Evolutionary conservation across 2,797 vertebrate genomes (phyloP), one percentile per base, ranked within the genome.

Genomic region (Microchirus variegatus): DNA sequence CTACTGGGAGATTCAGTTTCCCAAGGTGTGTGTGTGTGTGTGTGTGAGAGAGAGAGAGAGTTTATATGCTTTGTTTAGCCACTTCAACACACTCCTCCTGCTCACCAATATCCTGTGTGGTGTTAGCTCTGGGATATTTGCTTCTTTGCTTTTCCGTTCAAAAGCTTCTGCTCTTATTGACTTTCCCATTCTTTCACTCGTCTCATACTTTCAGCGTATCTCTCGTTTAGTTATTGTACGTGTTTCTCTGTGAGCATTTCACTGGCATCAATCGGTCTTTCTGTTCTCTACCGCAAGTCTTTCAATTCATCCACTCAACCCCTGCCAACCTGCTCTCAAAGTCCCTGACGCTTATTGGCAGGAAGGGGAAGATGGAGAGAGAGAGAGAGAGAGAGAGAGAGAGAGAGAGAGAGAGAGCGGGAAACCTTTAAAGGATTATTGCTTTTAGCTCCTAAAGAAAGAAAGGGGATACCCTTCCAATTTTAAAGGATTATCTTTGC

Each of bases 1-100:
- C 90, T 90, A 78, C 82, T 87, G 84, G 62, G 86, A 88, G 89
- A 89, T 92, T 90, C 70, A 64, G 87, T 93, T 93, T 90, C 92
- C 69, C 79, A 70, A 70, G 38, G 67, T 76, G 63, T 73, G 69
- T 77, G 52, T 65, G 57, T 71, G 64, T 79, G 70, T 79, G 54
- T 73, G 57, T 75, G 67, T 69, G 63, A 67, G 19, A 22, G 19
- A 22, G 22, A 22, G 22, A 31, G 31, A 6, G 31, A 31, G 31
- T 31, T 31, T 31, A 31, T 31, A 31, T 6, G 31, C 42, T 38
- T 58, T 46, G 42, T 75, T 80, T 49, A 59, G 69, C 53, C 69
- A 62, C 73, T 64, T 80, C 60, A 77, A 63, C 80, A 60, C 67
- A 76, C 43, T 72, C 26, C 63, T 79, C 67, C 70, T 12, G n/a